Evolutionary conservation across 2,797 vertebrate genomes (phyloP), one percentile per base, ranked within the genome.

Genomic region (Tapera naevia): DNA sequence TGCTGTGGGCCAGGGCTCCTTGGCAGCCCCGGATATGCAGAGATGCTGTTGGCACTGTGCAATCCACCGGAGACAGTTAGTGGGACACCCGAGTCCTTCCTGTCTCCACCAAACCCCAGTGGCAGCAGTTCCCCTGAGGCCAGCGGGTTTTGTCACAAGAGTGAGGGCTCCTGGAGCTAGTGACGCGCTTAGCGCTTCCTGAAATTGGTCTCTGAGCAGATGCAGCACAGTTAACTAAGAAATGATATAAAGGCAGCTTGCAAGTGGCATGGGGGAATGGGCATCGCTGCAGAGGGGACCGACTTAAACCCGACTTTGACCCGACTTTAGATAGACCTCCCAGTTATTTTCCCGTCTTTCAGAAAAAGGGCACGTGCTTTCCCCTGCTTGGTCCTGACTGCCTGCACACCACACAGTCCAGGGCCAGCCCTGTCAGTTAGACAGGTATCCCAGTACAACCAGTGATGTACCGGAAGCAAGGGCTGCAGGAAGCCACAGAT

Each of bases 71-170:
- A 62, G 39, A 35, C 0, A 0, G 48, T 46, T 57, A 41, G 4
- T 7, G 19, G 10, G 13, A 50, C 5, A 4, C 27, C 27, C 1
- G 1, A 11, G 54, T 57, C 58, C 76, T 75, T 86, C 86, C 88
- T 91, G 58, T 50, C 30, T 76, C 28, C 45, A 67, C 39, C 72
- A 86, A 94, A 88, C 46, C 41, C 9, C 8, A 2, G 43, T 58
- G 48, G 33, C 17, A n/a, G 54, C 41, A 86, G 83, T 39, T 75
- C 32, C 45, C 16, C 48, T 37, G 32, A 60, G 48, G 28, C 35
- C 54, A 72, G 51, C 0, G 0, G 15, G 50, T 62, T 91, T 91
- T 0, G 0, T 45, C 58, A 91, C 15, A 10, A 0, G 11, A 9
- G 7, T 56, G 18, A 67, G 32, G 53, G 53, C 12, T 72, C 53